These are phyloP conservation scores for Fukomys damarensis DNA, from an alignment of 2,113 vertebrate species.

Conservation along the genomic window DNA sequence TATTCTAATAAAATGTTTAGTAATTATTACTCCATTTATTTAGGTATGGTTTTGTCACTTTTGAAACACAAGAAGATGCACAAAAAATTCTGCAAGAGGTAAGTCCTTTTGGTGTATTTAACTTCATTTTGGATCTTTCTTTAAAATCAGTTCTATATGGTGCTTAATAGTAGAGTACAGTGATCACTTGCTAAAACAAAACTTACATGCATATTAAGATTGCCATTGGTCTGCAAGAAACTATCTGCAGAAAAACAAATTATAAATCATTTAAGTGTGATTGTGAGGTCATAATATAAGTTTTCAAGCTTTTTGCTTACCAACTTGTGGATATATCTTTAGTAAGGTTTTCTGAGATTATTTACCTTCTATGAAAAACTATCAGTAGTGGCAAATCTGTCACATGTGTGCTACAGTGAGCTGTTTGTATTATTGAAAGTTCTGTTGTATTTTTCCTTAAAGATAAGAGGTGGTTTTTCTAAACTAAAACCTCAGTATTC, in stretches of 20 bases:
- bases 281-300: background rate
- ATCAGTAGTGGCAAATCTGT: background rate
- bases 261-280: background rate
- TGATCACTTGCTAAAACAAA: constrained; percentile 23
- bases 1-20: constrained; percentile 61
- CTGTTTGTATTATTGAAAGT: background rate
- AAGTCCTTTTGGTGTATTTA: constrained; percentile 77
- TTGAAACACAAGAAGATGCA: constrained; percentile 92
- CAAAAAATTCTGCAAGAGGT: constrained; percentile 92
- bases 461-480: background rate
- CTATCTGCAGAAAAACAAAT: constrained; percentile 50
- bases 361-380: constrained; percentile 46
- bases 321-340: background rate
- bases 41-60: constrained; percentile 95
- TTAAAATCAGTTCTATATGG: constrained; percentile 46
- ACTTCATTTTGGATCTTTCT: constrained; percentile 52
- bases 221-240: background rate
- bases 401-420: background rate
- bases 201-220: background rate
- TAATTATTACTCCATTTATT: constrained; percentile 75
- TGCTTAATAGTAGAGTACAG: background rate
- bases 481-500: background rate
- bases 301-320: constrained; percentile 67
- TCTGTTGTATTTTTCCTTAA: background rate
- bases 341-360: constrained; percentile 22